Conservation (phyloP, 2,888 invertebrate genomes). For the Phengaris alcon region DNA sequence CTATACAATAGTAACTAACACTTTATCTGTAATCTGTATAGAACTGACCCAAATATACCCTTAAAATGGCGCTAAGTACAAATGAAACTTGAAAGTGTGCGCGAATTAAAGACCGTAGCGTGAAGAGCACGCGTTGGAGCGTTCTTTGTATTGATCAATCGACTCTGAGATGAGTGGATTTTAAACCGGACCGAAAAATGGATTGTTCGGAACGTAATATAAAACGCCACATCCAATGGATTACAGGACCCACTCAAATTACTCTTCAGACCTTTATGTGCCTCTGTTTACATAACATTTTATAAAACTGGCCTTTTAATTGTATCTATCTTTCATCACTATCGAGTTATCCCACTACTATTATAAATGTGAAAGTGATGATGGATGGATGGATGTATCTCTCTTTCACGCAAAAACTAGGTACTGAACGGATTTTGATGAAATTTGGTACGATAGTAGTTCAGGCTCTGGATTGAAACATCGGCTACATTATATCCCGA, state of each 20-base stretch:
- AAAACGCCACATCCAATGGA: background rate
- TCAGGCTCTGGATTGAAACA: no score
- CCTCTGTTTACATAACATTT: background rate
- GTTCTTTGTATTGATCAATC: conserved; percentile 8
- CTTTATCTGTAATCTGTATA: background rate
- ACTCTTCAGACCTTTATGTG: background rate
- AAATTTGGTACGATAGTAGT: no score
- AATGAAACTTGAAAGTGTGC: background rate
- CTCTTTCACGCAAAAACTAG: no score
- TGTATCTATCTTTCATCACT: no score
- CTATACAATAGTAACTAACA: no score
- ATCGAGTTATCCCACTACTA: no score
- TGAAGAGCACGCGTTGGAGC: background rate
- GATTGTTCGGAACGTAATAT: background rate
- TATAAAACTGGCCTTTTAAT: background rate
- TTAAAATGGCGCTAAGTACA: conserved; percentile 7
- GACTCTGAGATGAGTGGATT: background rate
- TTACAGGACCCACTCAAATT: background rate
- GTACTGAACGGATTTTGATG: no score
- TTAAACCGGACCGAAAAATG: conserved; percentile 12
- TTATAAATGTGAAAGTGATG: no score
- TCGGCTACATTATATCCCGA: no score
- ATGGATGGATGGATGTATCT: no score
- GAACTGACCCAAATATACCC: background rate
- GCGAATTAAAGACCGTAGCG: background rate